These are phyloP conservation scores for Ptyas mucosa DNA, from an alignment of 2,113 vertebrate species.

Conservation along the genomic window DNA sequence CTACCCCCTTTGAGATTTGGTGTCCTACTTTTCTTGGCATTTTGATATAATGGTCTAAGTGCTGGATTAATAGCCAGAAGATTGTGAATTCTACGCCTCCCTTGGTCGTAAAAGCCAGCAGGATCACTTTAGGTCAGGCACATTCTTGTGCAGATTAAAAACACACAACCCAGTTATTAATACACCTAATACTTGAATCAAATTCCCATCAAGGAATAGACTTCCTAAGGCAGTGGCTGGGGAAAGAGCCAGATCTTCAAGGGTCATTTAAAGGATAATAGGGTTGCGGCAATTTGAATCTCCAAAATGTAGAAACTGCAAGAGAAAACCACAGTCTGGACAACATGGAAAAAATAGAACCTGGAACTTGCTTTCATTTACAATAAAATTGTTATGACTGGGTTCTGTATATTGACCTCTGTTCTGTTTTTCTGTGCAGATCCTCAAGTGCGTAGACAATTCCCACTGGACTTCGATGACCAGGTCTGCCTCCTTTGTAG, in stretches of 20 bases:
- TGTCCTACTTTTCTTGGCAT: not conserved
- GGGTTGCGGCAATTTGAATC: not conserved
- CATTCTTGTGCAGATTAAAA: not conserved
- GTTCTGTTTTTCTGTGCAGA: slow-evolving; percentile 53
- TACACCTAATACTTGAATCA: not conserved
- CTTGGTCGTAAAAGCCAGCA: not conserved
- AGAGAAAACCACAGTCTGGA: not conserved
- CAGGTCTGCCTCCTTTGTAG: slow-evolving; percentile 49
- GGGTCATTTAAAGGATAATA: not conserved
- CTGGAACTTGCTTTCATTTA: not conserved
- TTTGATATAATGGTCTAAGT: not conserved
- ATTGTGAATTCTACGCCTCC: not conserved
- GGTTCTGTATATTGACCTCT: not conserved
- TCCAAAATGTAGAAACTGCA: not conserved
- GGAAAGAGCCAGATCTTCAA: not conserved
- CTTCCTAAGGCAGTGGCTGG: not conserved
- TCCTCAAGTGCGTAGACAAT: slow-evolving; percentile 61
- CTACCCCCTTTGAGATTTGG: not conserved
- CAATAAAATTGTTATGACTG: not conserved
- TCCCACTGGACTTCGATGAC: slow-evolving; percentile 64
- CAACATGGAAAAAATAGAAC: not conserved
- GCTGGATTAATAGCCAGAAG: not conserved
- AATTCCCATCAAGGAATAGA: not conserved
- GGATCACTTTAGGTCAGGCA: not conserved
- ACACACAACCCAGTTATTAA: not conserved